These are phyloP conservation scores for Epinotia demarniana DNA, from an alignment of 2,888 invertebrate species.

Conservation along the genomic window DNA sequence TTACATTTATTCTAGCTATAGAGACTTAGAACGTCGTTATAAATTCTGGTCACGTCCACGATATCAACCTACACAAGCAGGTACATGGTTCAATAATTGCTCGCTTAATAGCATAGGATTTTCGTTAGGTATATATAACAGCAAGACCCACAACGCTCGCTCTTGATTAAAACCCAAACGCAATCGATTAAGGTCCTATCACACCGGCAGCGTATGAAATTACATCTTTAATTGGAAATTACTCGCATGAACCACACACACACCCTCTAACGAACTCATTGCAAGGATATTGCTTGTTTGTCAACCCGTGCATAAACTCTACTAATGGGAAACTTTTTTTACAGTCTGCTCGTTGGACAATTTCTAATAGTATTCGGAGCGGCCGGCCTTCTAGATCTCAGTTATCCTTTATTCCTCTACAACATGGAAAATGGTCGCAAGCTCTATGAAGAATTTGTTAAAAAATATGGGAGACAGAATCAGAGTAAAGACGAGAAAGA, in stretches of 20 bases:
- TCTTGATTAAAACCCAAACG: constrained; percentile 31
- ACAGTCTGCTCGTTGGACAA: neutral
- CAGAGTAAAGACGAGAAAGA: constrained; percentile 57
- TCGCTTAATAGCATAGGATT: neutral
- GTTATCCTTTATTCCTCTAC: constrained; percentile 47
- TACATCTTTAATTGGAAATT: constrained; percentile 36
- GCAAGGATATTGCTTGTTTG: constrained; percentile 17
- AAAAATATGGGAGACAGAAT: constrained; percentile 57
- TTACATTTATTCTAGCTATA: too few species aligned
- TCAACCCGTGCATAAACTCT: neutral
- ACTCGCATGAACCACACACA: constrained; percentile 24
- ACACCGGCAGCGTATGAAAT: constrained; percentile 26
- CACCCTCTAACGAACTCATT: constrained; percentile 11
- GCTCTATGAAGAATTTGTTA: constrained; percentile 48
- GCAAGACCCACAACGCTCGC: neutral
- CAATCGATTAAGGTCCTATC: constrained; percentile 16
- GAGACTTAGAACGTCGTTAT: too few species aligned
- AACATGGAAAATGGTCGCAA: constrained; percentile 52
- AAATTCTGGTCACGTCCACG: too few species aligned
- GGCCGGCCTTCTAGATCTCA: constrained; percentile 21
- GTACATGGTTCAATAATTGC: neutral
- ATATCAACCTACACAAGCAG: too few species aligned
- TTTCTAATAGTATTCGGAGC: neutral
- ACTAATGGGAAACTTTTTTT: constrained; percentile 13
- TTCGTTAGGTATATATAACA: neutral